Conservation (phyloP, 2,888 invertebrate genomes). For the Drosophila parthenogenetica region DNA sequence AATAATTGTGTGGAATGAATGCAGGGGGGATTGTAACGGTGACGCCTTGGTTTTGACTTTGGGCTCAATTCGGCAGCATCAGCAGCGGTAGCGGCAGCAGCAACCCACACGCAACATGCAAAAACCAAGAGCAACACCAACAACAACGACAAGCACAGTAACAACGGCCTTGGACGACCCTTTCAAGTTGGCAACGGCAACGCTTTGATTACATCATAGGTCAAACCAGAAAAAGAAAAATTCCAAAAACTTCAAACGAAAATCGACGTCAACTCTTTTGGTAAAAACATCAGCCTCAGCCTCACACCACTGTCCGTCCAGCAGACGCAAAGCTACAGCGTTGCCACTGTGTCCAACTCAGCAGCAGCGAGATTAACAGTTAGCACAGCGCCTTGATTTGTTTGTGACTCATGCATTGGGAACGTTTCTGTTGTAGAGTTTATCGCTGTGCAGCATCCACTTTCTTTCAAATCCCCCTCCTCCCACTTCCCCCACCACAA, state of each 20-base stretch:
- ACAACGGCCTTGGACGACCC: slow-evolving; percentile 51
- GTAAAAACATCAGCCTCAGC: slow-evolving; percentile 6
- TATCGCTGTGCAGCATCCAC: slow-evolving; percentile 11
- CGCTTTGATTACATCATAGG: slow-evolving; percentile 52
- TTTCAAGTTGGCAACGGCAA: slow-evolving; percentile 38
- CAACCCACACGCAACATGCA: slow-evolving; percentile 37
- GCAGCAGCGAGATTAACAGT: slow-evolving; percentile 34
- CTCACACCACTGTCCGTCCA: neutral
- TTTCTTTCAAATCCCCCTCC: neutral
- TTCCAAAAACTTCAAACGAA: slow-evolving; percentile 3
- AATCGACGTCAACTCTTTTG: slow-evolving; percentile 27
- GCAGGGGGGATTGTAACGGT: slow-evolving; percentile 4
- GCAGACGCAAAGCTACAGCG: neutral
- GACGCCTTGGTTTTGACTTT: slow-evolving; percentile 61
- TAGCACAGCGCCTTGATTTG: slow-evolving; percentile 12
- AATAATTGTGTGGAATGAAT: no score
- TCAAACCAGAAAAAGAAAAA: slow-evolving; percentile 17
- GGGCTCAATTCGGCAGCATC: slow-evolving; percentile 45
- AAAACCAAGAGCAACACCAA: slow-evolving; percentile 12
- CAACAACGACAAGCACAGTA: neutral
- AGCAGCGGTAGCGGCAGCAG: neutral
- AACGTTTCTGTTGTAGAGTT: slow-evolving; percentile 42
- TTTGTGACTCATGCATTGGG: slow-evolving; percentile 46
- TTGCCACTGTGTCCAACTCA: neutral
- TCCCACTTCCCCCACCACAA: no score